Conservation (phyloP, 2,888 invertebrate genomes). For the Scaptodrosophila latifasciaeformis region DNA sequence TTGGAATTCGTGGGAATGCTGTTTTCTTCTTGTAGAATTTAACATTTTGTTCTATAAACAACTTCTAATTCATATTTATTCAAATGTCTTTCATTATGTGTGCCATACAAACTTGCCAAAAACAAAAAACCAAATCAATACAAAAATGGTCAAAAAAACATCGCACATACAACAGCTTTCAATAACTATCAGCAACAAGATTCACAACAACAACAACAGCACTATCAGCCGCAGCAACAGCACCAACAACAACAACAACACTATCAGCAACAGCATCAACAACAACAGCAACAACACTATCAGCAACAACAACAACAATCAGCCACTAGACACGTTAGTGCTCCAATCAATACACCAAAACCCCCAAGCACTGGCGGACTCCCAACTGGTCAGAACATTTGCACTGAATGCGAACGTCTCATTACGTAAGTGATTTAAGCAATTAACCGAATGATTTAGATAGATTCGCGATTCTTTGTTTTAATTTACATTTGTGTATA, state of each 20-base stretch:
- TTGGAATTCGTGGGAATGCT: too few species aligned
- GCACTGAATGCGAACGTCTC: slow-evolving; percentile 96
- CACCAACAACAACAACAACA: slow-evolving; percentile 48
- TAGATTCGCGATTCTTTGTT: neutral
- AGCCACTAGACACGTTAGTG: slow-evolving; percentile 81
- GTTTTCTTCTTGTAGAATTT: too few species aligned
- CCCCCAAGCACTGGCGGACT: slow-evolving; percentile 83
- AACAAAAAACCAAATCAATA: slow-evolving; percentile 21
- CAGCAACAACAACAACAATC: slow-evolving; percentile 58
- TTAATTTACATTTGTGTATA: slow-evolving; percentile 3
- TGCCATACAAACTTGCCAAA: slow-evolving; percentile 2
- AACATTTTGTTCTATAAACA: neutral
- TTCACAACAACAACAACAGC: slow-evolving; percentile 45
- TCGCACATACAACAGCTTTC: slow-evolving; percentile 40
- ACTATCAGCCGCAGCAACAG: slow-evolving; percentile 42
- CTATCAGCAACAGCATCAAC: slow-evolving; percentile 46
- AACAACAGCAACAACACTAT: slow-evolving; percentile 48
- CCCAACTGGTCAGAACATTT: slow-evolving; percentile 93
- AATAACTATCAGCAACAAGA: slow-evolving; percentile 53
- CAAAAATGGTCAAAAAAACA: slow-evolving; percentile 39
- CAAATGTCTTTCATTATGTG: slow-evolving; percentile 39
- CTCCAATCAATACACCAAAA: slow-evolving; percentile 83
- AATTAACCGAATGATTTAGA: too few species aligned
- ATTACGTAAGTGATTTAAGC: slow-evolving; percentile 88
- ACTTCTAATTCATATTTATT: neutral